A percentile compares a stretch with the other conserved stretches of the same genome.
Conservation (phyloP, 1,140 invertebrate genomes). For the Sinella curviseta region DNA sequence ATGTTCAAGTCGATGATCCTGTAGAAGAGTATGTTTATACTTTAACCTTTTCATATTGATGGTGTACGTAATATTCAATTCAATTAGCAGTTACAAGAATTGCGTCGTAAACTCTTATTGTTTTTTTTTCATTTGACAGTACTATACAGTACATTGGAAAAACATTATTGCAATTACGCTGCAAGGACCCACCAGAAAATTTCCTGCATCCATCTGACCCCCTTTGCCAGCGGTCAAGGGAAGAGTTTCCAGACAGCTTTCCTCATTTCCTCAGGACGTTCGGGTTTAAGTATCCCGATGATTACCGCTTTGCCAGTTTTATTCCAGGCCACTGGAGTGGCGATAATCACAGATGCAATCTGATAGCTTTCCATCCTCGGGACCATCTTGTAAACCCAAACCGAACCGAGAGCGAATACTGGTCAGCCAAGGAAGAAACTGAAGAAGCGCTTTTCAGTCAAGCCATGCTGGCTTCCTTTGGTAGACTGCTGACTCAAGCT, state of each 20-base stretch:
- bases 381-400: conserved; percentile 59
- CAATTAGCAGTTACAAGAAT: no score
- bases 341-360: conserved; percentile 71
- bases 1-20: conserved; percentile 56
- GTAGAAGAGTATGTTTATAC: conserved; percentile 59
- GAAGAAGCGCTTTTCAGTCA: conserved; percentile 68
- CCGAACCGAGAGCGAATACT: conserved; percentile 45
- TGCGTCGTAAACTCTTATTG: not conserved
- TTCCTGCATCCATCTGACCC: conserved; percentile 63
- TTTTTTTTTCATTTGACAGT: conserved; percentile 35
- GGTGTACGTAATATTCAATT: no score
- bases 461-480: conserved; percentile 74
- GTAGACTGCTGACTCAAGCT: conserved; percentile 77
- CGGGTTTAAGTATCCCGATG: conserved; percentile 56
- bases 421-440: conserved; percentile 59
- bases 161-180: conserved; percentile 67
- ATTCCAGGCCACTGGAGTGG: conserved; percentile 81
- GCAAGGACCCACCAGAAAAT: conserved; percentile 64
- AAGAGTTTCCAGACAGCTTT: conserved; percentile 59
- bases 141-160: conserved; percentile 65
- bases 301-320: conserved; percentile 65
- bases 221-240: conserved; percentile 56
- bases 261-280: conserved; percentile 62
- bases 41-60: no score
- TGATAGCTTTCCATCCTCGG: conserved; percentile 70